These are phyloP conservation scores for Nothobranchius furzeri DNA, from an alignment of 2,113 vertebrate species.

Conservation along the genomic window DNA sequence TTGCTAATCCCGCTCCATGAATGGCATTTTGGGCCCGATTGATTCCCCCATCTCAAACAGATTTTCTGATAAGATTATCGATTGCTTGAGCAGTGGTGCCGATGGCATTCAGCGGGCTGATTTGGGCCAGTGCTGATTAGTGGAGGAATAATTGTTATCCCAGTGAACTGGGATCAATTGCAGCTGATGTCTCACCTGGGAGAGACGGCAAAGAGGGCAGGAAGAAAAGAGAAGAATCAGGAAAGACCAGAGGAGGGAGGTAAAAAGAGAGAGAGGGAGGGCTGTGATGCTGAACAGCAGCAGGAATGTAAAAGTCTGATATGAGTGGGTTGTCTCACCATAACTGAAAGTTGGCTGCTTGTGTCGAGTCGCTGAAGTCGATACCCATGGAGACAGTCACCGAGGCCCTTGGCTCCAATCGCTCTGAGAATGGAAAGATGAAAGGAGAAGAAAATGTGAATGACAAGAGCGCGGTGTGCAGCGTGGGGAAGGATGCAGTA, in stretches of 20 bases:
- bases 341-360: slow-evolving; percentile 92
- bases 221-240: slow-evolving; percentile 62
- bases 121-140: slow-evolving; percentile 93
- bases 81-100: slow-evolving; percentile 82
- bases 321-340: slow-evolving; percentile 82
- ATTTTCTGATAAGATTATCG: slow-evolving; percentile 92
- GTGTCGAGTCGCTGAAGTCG: slow-evolving; percentile 97
- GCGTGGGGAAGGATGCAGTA: slow-evolving; percentile 18
- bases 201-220: slow-evolving; percentile 74
- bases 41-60: slow-evolving; percentile 84
- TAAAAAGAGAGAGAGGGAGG: slow-evolving; percentile 54
- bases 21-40: slow-evolving; percentile 86
- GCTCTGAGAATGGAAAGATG: slow-evolving; percentile 76
- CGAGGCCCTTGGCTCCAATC: slow-evolving; percentile 86
- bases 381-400: slow-evolving; percentile 89
- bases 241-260: slow-evolving; percentile 31
- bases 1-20: slow-evolving; percentile 83
- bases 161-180: slow-evolving; percentile 92
- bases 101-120: slow-evolving; percentile 93
- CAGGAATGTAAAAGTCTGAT: slow-evolving; percentile 13
- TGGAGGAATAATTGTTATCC: slow-evolving; percentile 98
- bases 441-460: slow-evolving; percentile 52
- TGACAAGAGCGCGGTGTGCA: slow-evolving; percentile 65
- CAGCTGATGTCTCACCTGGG: slow-evolving; percentile 87
- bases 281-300: neutral